Conservation (phyloP, 1,140 invertebrate species). For the Brachionus sp. region DNA sequence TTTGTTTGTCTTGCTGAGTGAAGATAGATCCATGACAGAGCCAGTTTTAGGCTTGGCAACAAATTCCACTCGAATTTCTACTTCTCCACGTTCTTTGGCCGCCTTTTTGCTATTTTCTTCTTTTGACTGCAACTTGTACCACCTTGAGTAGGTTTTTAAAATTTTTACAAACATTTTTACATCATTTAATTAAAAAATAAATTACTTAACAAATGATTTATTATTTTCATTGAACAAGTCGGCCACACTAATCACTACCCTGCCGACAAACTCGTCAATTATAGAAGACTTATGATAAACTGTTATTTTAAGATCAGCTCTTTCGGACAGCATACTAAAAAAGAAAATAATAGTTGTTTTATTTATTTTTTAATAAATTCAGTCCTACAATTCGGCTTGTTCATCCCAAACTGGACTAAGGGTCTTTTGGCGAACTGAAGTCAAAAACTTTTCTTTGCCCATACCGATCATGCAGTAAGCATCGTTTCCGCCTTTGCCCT, state of each 20-base stretch:
- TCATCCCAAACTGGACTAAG: slow-evolving; percentile 29
- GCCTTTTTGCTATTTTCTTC: slow-evolving; percentile 35
- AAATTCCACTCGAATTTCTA: slow-evolving; percentile 19
- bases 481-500: slow-evolving; percentile 43
- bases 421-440: slow-evolving; percentile 17
- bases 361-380: background rate
- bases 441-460: slow-evolving; percentile 46
- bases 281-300: slow-evolving; percentile 45
- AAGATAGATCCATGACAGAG: slow-evolving; percentile 26
- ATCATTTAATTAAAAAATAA: slow-evolving; percentile 2
- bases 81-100: slow-evolving; percentile 32
- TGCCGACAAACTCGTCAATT: slow-evolving; percentile 37
- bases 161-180: slow-evolving; percentile 2
- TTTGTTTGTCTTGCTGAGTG: slow-evolving; percentile 18
- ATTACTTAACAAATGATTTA: slow-evolving; percentile 44
- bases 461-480: slow-evolving; percentile 45
- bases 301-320: slow-evolving; percentile 25
- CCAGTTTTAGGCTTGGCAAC: slow-evolving; percentile 29
- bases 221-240: slow-evolving; percentile 42
- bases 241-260: slow-evolving; percentile 4
- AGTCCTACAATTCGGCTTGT: slow-evolving; percentile 41
- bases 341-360: background rate
- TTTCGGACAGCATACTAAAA: background rate
- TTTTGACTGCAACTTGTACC: slow-evolving; percentile 31
- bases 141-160: slow-evolving; percentile 19